These are phyloP conservation scores for Lepetodrilus schrolli DNA, from an alignment of 2,888 invertebrate species.

Conservation along the genomic window DNA sequence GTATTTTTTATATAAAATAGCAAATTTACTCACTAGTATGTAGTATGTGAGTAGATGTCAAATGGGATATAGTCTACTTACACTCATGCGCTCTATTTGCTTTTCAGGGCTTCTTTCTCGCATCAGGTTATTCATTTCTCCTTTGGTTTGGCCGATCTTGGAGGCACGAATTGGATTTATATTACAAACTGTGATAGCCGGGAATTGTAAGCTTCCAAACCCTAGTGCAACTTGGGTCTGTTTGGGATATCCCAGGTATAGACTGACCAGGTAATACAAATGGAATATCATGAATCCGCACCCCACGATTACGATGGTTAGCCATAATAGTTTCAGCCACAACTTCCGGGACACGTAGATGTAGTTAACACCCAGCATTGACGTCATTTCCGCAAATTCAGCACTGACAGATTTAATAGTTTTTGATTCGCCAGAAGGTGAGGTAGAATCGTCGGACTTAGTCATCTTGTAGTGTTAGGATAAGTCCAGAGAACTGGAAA, in stretches of 20 bases:
- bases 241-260: background rate
- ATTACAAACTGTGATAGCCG: conserved; percentile 27
- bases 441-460: background rate
- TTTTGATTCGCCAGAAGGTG: too few relatives aligned
- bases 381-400: conserved; percentile 26
- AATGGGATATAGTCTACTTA: too few relatives aligned
- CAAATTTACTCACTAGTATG: too few relatives aligned
- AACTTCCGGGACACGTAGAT: background rate
- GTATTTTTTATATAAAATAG: too few relatives aligned
- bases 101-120: too few relatives aligned
- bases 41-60: too few relatives aligned
- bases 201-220: conserved; percentile 13
- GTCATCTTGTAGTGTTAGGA: background rate
- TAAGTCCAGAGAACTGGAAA: too few relatives aligned
- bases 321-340: background rate
- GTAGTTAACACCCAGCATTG: conserved; percentile 11
- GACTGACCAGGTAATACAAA: background rate
- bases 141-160: too few relatives aligned
- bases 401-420: background rate
- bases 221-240: conserved; percentile 11
- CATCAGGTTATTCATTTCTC: too few relatives aligned
- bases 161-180: conserved; percentile 17
- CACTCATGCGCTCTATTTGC: too few relatives aligned
- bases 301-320: background rate
- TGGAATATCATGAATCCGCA: conserved; percentile 19